These are phyloP conservation scores for Epinotia nisella DNA, from an alignment of 2,888 invertebrate genomes.

Conservation along the genomic window DNA sequence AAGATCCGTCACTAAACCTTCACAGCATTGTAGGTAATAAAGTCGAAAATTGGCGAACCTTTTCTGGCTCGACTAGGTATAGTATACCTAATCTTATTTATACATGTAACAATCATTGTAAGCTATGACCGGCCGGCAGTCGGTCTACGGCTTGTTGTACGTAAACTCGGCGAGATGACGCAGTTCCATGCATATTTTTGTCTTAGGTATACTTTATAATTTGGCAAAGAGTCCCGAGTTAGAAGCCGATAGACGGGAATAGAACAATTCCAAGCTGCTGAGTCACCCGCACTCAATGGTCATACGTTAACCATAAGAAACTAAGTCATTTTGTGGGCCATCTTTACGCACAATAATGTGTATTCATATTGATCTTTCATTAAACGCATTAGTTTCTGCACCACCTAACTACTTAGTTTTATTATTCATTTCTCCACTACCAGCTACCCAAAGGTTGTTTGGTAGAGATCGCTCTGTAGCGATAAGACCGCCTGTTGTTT, in stretches of 20 bases:
- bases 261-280: conserved; percentile 72
- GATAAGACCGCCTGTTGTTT: no score
- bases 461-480: no score
- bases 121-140: conserved; percentile 21
- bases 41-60: no score
- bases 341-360: no score
- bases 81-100: neutral
- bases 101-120: conserved; percentile 3
- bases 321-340: neutral
- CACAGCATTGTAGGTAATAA: neutral
- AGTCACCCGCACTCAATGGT: conserved; percentile 62
- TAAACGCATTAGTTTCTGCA: no score
- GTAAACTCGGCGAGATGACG: conserved; percentile 62
- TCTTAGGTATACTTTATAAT: conserved; percentile 78
- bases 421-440: no score
- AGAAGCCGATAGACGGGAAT: conserved; percentile 72
- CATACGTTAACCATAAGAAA: conserved; percentile 42
- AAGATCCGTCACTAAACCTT: neutral
- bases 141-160: conserved; percentile 42
- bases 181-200: conserved; percentile 74
- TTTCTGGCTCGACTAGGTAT: neutral
- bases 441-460: no score
- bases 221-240: conserved; percentile 73
- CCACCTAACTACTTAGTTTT: no score
- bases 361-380: no score